Percentiles rank a stretch among this genome's conserved stretches.
Conservation (phyloP, 2,888 invertebrate genomes). For the Euplexia lucipara region DNA sequence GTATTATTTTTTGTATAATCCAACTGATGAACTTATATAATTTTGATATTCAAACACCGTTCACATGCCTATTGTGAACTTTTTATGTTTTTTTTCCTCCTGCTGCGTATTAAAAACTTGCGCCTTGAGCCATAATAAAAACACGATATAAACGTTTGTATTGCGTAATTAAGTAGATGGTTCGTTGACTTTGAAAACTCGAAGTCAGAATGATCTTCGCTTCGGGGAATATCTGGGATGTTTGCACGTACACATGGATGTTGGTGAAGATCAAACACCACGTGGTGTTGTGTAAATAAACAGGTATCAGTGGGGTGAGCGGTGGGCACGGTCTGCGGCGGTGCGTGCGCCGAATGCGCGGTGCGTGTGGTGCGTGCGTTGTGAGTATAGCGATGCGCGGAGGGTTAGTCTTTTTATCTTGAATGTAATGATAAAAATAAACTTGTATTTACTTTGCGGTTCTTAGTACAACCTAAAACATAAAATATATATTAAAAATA, state of each 20-base stretch:
- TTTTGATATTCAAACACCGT: too few species aligned
- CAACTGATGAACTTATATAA: too few species aligned
- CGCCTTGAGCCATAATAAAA: too few species aligned
- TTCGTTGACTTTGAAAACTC: background rate
- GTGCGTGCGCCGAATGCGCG: constrained; percentile 9
- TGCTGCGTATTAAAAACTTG: too few species aligned
- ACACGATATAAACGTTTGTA: too few species aligned
- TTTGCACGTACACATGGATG: background rate
- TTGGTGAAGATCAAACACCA: constrained; percentile 46
- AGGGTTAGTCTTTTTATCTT: background rate
- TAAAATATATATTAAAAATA: too few species aligned
- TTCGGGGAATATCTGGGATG: constrained; percentile 9
- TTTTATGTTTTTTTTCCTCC: too few species aligned
- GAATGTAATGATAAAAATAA: constrained; percentile 2
- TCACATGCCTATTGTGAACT: too few species aligned
- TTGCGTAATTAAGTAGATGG: too few species aligned
- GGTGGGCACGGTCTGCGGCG: background rate
- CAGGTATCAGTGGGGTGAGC: constrained; percentile 29
- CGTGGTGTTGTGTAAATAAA: constrained; percentile 54
- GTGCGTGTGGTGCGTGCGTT: constrained; percentile 14
- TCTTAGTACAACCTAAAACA: background rate
- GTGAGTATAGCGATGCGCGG: background rate
- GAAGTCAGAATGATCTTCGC: background rate
- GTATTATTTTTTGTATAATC: too few species aligned
- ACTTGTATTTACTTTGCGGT: background rate